A percentile compares a stretch with the other conserved stretches of the same genome.
Evolutionary conservation across 2,888 invertebrate genomes (phyloP).

Genomic region (Archaeoteleia sp.): DNA sequence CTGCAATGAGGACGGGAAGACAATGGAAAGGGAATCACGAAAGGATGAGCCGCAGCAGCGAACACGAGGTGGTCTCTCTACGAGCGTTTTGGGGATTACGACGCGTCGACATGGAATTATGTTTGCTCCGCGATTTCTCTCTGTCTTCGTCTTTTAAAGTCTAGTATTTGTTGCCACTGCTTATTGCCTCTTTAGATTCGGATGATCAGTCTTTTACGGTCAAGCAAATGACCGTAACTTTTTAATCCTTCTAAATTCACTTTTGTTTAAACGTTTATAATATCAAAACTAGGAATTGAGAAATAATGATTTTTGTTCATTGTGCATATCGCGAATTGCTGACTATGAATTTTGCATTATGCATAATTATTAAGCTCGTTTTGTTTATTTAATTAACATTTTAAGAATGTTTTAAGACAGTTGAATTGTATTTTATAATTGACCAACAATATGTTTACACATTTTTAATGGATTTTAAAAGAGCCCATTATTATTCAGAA

Average conservation of each 20-base stretch:
- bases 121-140: conserved; percentile 36
- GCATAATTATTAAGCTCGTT: no score
- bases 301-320: no score
- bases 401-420: no score
- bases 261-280: no score
- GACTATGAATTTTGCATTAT: no score
- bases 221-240: conserved; percentile 14
- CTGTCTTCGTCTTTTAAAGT: conserved; percentile 15
- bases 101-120: conserved; percentile 48
- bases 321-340: no score
- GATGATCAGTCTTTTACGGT: conserved; percentile 34
- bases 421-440: no score
- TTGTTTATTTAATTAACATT: no score
- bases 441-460: no score
- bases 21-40: conserved; percentile 45
- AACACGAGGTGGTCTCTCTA: conserved; percentile 43
- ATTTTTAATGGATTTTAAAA: no score
- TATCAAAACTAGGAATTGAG: no score
- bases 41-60: conserved; percentile 43
- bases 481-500: no score
- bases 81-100: conserved; percentile 46
- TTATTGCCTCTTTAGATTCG: conserved; percentile 11
- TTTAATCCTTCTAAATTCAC: not conserved
- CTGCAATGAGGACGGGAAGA: conserved; percentile 27
- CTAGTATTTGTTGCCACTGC: conserved; percentile 21